Base-by-base conservation (phyloP, 2,797 vertebrate genomes). In the Crocodylus rhombifer region DNA sequence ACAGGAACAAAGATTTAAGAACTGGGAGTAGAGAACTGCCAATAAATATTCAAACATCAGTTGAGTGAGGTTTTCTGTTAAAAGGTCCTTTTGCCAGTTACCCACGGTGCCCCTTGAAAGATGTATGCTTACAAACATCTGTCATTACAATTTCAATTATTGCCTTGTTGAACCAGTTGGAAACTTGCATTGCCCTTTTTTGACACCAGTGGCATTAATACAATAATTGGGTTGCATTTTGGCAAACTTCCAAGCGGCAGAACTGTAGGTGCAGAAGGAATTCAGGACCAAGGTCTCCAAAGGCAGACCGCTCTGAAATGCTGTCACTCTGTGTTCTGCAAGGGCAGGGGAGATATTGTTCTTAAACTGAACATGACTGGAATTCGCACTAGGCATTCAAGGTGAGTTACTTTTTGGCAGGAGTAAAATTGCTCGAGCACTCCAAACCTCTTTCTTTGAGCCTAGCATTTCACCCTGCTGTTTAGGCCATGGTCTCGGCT, bases 121-220 rank as follows among this genome's bases (percentile, higher is more conserved):
- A 65, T n/a, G 8, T 7, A 26, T 25, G 4, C 20, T 57, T 26
- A 57, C 60, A 76, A 36, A 33, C 1, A 36, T 71, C 17, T 77
- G 80, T 58, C 3, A 57, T 87, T 81, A 60, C 14, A 14, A 7
- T 63, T 85, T 90, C 60, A 62, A 63, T 81, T 87, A 51, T 90
- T 93, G 90, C 12, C 76, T 23, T 57, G 6, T 0, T 0, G 17
- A 51, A 20, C 78, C 5, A n/a, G 3, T 9, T 76, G n/a, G 62
- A 85, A 92, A 57, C 12, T 85, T 36, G 5, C 13, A 28, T 26
- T 89, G 13, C 2, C 69, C 13, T 62, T 81, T 86, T 26, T 77
- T 80, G 3, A 51, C 8, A 60, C 33, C 77, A 26, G 69, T 20
- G 12, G 77, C 21, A 15, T n/a, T 64, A 15, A 6, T 60, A 8